phyloP scores from a whole-genome alignment of 2,113 vertebrate genomes.

The Elaphurus davidianus region DNA sequence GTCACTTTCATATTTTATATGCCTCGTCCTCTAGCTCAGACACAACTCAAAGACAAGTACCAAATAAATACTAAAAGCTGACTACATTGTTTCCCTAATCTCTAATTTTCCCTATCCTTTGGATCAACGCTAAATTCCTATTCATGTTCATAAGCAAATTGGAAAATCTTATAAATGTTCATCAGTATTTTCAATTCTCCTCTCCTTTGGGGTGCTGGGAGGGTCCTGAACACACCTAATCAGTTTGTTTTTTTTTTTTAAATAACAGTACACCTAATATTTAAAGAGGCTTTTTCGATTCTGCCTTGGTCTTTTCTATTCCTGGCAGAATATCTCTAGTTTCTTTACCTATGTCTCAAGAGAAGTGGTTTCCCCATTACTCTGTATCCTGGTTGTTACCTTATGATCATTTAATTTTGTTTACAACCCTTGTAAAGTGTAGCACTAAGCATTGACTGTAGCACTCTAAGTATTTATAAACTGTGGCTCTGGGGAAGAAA shows the following conservation, averaged over 20 bases:
- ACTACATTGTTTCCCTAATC: neutral
- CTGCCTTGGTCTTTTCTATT: neutral
- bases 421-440: neutral
- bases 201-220: neutral
- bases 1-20: neutral
- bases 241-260: no score
- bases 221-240: neutral
- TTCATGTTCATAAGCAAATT: neutral
- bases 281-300: neutral
- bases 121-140: neutral
- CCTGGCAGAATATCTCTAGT: neutral
- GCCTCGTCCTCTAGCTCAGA: neutral
- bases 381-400: neutral
- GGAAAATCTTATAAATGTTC: neutral
- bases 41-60: neutral
- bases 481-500: neutral
- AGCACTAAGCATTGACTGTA: neutral
- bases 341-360: neutral
- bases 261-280: no score
- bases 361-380: neutral
- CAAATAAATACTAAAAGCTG: neutral
- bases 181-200: neutral
- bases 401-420: constrained; percentile 11
- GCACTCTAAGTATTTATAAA: constrained; percentile 30
- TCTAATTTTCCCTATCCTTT: neutral